Percentiles rank a stretch among this genome's conserved stretches.
These are phyloP conservation scores for Tachystola acroxantha DNA, from an alignment of 2,888 invertebrate genomes.

Conservation along the genomic window DNA sequence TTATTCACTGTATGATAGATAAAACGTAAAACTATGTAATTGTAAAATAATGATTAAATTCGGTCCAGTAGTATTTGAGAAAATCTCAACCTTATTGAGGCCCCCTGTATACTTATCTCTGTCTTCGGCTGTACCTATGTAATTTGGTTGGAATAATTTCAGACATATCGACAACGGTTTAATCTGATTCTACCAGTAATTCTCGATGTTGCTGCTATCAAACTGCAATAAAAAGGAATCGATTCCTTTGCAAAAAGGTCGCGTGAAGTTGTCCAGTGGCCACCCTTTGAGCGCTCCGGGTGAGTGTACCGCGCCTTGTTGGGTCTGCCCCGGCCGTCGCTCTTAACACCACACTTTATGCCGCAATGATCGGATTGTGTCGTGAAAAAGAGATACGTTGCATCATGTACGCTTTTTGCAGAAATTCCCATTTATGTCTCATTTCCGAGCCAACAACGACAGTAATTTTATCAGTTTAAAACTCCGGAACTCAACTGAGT, in stretches of 20 bases:
- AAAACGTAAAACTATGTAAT: too few relatives aligned
- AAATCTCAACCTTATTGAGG: too few relatives aligned
- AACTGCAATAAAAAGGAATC: constrained; percentile 55
- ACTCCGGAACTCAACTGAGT: constrained; percentile 51
- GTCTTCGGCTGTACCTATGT: too few relatives aligned
- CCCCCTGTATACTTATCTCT: too few relatives aligned
- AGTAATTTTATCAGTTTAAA: constrained; percentile 71
- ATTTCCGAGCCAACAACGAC: constrained; percentile 47
- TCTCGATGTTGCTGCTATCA: constrained; percentile 42
- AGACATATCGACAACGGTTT: neutral
- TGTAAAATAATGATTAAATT: too few relatives aligned
- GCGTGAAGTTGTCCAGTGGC: too few relatives aligned
- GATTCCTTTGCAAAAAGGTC: constrained; percentile 36
- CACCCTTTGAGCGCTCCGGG: neutral
- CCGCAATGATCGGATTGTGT: constrained; percentile 56
- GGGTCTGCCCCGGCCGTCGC: constrained; percentile 17
- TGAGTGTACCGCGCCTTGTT: neutral
- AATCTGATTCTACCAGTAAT: neutral
- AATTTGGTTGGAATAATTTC: too few relatives aligned
- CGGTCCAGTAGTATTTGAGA: too few relatives aligned
- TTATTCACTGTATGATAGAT: too few relatives aligned
- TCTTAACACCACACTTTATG: constrained; percentile 61
- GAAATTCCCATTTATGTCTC: constrained; percentile 66
- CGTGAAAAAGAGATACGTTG: constrained; percentile 52
- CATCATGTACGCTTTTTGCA: constrained; percentile 48